Base-by-base conservation (phyloP, 2,797 vertebrate species). In the Urosaurus nigricauda region DNA sequence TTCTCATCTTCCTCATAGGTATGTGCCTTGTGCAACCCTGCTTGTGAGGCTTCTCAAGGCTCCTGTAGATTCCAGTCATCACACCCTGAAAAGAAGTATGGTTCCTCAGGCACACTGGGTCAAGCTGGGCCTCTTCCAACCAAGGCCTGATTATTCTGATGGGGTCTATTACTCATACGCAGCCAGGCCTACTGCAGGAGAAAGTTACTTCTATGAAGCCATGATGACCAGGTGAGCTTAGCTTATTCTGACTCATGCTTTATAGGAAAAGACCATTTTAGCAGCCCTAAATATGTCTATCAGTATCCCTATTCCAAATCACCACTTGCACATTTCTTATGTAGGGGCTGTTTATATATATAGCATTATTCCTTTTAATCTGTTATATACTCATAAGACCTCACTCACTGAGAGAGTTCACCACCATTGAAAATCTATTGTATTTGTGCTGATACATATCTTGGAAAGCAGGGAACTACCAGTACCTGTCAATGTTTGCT, bases 21-120 rank as follows among this genome's bases (percentile, higher is more conserved):
- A 85, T 47, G 92, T 93, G 29, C 93, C 94, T 13, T 94, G 94
- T 79, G 92, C 93, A 56, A 94, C 92, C 37, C 71, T 95, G 74
- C 88, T 94, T 51, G 71, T 94, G 51, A 83, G 94, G 24, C 79
- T 94, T 75, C 60, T 82, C 51, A 93, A 89, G 60, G 89, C 79
- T 35, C 87, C 87, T 37, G 63, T 68, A 43, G 85, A 89, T 60
- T 81, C 86, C 47, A 84, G 79, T 19, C 81, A 78, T 26, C 82
- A 43, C 74, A 53, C 68, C 19, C 73, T 75, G 60, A 56, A 90
- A 83, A 90, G 70, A 60, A 71, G 85, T 71, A 56, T 70, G 71
- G 47, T 47, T 47, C 70, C 84, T 26, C 43, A 56, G 29, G 17
- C 7, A 35, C 53, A 77, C 6, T 90, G 88, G 83, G 91, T 4